phyloP scores from a whole-genome alignment of 2,888 invertebrate species.

The Hartigia nigra region DNA sequence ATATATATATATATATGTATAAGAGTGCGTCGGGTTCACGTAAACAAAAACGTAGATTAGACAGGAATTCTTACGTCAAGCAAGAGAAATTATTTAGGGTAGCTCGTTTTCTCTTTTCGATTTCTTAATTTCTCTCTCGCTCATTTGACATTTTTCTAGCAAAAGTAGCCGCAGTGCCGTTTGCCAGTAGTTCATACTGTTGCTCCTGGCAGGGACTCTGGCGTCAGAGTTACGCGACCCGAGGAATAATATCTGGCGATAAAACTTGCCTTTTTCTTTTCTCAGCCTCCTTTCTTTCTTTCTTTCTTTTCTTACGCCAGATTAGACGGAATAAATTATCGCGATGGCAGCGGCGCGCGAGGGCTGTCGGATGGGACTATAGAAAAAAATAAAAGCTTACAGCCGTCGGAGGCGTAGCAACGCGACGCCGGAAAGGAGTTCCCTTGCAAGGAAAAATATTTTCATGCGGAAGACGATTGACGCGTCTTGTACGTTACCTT shows the following conservation, averaged over 20 bases:
- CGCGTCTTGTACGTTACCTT: background rate
- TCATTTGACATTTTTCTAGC: background rate
- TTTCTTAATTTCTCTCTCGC: background rate
- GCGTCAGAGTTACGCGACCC: slow-evolving; percentile 3
- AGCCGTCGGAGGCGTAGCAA: background rate
- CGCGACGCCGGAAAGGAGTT: background rate
- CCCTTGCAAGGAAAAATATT: background rate
- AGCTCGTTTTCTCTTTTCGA: background rate
- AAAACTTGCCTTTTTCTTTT: background rate
- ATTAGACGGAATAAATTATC: slow-evolving; percentile 9
- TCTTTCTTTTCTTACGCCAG: slow-evolving; percentile 3
- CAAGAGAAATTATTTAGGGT: background rate
- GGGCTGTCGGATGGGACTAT: background rate
- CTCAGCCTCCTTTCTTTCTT: background rate
- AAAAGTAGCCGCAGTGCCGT: background rate
- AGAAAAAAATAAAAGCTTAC: background rate
- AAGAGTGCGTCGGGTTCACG: background rate
- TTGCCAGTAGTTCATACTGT: background rate
- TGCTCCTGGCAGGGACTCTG: background rate
- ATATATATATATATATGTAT: background rate
- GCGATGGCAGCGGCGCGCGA: background rate
- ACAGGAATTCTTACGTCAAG: background rate
- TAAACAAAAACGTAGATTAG: background rate
- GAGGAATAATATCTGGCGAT: slow-evolving; percentile 7
- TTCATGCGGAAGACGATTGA: background rate